Percentiles rank a stretch among this genome's conserved stretches.
Conservation (phyloP, 2,888 invertebrate genomes). For the Pharmacophagus antenor region DNA sequence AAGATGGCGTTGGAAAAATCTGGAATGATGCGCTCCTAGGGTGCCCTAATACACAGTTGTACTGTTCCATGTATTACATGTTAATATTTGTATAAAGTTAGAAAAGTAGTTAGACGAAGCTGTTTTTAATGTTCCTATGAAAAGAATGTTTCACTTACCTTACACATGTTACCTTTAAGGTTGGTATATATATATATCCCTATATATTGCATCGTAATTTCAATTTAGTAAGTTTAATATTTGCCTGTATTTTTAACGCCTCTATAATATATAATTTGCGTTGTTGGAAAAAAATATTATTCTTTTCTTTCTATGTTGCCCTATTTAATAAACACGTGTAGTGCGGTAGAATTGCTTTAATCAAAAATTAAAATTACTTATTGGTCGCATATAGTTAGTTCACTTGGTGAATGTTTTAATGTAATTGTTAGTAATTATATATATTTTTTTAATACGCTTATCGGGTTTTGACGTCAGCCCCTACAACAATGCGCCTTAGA, state of each 20-base stretch:
- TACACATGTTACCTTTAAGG: too few species aligned
- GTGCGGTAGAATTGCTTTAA: not conserved
- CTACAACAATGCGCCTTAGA: slow-evolving; percentile 24
- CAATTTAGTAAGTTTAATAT: too few species aligned
- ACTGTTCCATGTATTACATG: not conserved
- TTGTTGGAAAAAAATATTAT: too few species aligned
- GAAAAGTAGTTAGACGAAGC: not conserved
- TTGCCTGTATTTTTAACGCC: too few species aligned
- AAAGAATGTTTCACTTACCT: too few species aligned
- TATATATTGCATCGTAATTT: too few species aligned
- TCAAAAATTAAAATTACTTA: too few species aligned
- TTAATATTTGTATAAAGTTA: not conserved
- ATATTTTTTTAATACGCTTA: slow-evolving; percentile 29
- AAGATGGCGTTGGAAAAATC: slow-evolving; percentile 30
- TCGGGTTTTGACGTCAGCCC: slow-evolving; percentile 17
- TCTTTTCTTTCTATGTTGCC: too few species aligned
- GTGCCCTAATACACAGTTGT: not conserved
- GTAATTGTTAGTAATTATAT: slow-evolving; percentile 24
- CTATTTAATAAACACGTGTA: not conserved
- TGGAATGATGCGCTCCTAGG: slow-evolving; percentile 9
- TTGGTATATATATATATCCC: too few species aligned
- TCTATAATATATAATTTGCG: too few species aligned
- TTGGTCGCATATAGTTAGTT: slow-evolving; percentile 4
- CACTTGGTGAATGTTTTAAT: slow-evolving; percentile 17
- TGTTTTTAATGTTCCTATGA: too few species aligned